These are phyloP conservation scores for Pygmarrhopalites habei DNA, from an alignment of 1,140 invertebrate genomes.

Conservation along the genomic window DNA sequence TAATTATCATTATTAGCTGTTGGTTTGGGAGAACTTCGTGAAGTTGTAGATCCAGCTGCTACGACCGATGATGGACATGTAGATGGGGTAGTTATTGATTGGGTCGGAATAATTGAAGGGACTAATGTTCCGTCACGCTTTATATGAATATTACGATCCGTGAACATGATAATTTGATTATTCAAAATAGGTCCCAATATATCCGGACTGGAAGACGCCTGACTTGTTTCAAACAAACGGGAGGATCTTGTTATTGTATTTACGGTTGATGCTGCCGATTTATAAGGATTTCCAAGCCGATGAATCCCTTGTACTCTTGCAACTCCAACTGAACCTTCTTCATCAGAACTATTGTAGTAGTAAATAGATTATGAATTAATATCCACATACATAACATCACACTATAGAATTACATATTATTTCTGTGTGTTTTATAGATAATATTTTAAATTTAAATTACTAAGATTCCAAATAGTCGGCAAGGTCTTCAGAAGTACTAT, in stretches of 20 bases:
- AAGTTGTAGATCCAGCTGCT: no score
- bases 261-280: background rate
- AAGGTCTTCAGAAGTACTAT: conserved; percentile 20
- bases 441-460: conserved; percentile 13
- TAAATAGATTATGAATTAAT: conserved; percentile 27
- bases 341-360: conserved; percentile 38
- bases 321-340: conserved; percentile 41
- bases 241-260: background rate
- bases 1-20: no score
- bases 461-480: conserved; percentile 21
- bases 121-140: conserved; percentile 33
- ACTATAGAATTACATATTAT: no score
- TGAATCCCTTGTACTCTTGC: conserved; percentile 18
- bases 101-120: conserved; percentile 26
- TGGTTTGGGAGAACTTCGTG: no score
- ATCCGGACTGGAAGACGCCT: conserved; percentile 24
- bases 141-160: conserved; percentile 34
- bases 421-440: no score
- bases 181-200: conserved; percentile 33
- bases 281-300: conserved; percentile 2
- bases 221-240: background rate
- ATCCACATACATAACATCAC: no score
- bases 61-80: no score
- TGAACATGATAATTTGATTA: conserved; percentile 29
- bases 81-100: no score